These are phyloP conservation scores for Metacarcinus magister DNA, from an alignment of 2,888 invertebrate genomes.

Conservation along the genomic window DNA sequence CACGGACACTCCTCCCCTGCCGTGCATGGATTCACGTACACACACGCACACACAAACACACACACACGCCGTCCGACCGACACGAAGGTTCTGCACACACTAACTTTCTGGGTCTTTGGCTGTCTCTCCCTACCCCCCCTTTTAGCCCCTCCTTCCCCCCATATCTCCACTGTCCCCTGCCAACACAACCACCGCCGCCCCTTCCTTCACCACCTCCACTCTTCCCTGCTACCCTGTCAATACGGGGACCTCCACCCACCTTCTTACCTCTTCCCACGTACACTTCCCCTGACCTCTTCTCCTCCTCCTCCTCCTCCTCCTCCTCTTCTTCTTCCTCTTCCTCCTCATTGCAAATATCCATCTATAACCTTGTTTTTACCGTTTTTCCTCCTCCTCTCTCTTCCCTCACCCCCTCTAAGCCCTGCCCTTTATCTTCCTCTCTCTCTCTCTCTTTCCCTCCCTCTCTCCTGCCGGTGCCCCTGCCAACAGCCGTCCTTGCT, in stretches of 20 bases:
- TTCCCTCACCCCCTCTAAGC: neutral
- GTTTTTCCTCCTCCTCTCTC: neutral
- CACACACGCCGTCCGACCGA: constrained; percentile 16
- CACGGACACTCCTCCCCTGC: neutral
- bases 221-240: too few species aligned
- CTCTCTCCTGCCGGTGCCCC: neutral
- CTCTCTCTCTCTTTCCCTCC: constrained; percentile 35
- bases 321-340: constrained; percentile 28
- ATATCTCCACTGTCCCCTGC: neutral
- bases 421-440: constrained; percentile 14
- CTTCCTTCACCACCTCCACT: neutral
- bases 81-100: neutral
- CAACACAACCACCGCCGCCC: neutral
- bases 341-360: neutral
- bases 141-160: neutral
- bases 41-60: neutral
- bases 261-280: too few species aligned
- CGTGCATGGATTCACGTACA: neutral
- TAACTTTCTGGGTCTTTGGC: neutral
- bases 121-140: too few species aligned
- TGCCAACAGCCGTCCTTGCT: neutral
- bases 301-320: neutral
- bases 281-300: constrained; percentile 31
- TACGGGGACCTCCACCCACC: neutral
- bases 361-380: neutral